Evolutionary conservation across 1,140 invertebrate genomes (phyloP), one percentile per base, ranked within the genome.

Genomic region (Scaptomyza hsui): DNA sequence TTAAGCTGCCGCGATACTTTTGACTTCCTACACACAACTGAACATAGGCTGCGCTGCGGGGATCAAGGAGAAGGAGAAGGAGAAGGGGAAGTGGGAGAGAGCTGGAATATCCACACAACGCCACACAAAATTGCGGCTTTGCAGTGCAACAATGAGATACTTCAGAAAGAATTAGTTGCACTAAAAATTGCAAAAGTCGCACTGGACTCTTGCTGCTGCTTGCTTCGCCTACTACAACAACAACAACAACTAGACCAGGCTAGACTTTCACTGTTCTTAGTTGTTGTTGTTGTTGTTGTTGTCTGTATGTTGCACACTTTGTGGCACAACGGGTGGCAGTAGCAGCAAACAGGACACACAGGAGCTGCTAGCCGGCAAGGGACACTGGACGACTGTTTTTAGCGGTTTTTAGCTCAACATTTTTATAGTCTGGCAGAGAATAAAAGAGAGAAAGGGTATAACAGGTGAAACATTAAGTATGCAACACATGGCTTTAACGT

Each of bases 101-200:
- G 35, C 18, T 55, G 32, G 16, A 10, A 35, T 29, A 24, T 35
- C 64, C 72, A 74, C 64, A 78, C n/a, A n/a, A n/a, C 60, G 75
- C 78, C 75, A 71, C 78, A 88, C 82, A 70, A 88, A 88, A 88
- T 88, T 88, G 83, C 82, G 82, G 82, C 78, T 89, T 88, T 88
- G 73, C 72, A 70, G 78, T 72, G 83, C 82, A 78, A 88, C 82
- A 88, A 88, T 88, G 78, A 88, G 82, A 89, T 88, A 89, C 82
- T 88, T 88, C 82, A 78, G 83, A 82, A 89, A 82, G 82, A 88
- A 88, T 88, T 88, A 88, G 82, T 88, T 89, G 82, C 82, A 88
- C 82, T 88, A 88, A 88, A 88, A 88, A 89, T 88, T 75, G 78
- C 82, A 63, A 75, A 88, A 86, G 82, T 86, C 78, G 52, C 71